Percentiles rank a stretch among this genome's conserved stretches.
Evolutionary conservation across 2,797 vertebrate species (phyloP).

Genomic region (Typhlichthys subterraneus): DNA sequence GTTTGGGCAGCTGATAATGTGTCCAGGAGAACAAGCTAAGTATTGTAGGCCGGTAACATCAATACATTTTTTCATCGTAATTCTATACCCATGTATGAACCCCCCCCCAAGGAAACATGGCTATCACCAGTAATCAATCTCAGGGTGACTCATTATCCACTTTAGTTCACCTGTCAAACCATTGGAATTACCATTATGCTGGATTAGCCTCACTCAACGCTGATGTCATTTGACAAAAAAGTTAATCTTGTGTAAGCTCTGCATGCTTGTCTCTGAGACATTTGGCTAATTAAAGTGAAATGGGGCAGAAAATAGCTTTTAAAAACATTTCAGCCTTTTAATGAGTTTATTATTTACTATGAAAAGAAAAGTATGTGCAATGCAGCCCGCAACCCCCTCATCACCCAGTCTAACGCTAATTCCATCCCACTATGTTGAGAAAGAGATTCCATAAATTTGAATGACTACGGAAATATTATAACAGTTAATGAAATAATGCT

Average conservation of each 20-base stretch:
- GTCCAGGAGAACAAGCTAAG: too few relatives aligned
- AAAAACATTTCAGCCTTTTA: conserved; percentile 77
- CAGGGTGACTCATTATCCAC: conserved; percentile 42
- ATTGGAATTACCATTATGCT: conserved; percentile 44
- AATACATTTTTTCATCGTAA: too few relatives aligned
- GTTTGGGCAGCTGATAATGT: too few relatives aligned
- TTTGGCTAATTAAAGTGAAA: conserved; percentile 88
- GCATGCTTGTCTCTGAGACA: conserved; percentile 60
- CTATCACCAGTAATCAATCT: conserved; percentile 12
- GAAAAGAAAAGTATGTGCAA: conserved; percentile 57
- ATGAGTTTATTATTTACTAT: conserved; percentile 73
- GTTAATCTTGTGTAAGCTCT: conserved; percentile 50
- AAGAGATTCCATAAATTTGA: conserved; percentile 47
- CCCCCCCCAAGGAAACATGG: conserved; percentile 24
- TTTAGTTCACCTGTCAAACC: conserved; percentile 55
- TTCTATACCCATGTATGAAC: too few relatives aligned
- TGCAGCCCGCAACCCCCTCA: conserved; percentile 21
- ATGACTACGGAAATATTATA: conserved; percentile 59
- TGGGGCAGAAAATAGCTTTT: conserved; percentile 88
- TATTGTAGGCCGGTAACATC: too few relatives aligned
- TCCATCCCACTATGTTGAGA: conserved; percentile 29
- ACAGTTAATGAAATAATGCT: conserved; percentile 61
- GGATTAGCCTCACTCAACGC: conserved; percentile 62
- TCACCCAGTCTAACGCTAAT: conserved; percentile 40
- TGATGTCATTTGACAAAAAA: conserved; percentile 54